phyloP scores from a whole-genome alignment of 2,113 vertebrate species.

The Sprattus sprattus region DNA sequence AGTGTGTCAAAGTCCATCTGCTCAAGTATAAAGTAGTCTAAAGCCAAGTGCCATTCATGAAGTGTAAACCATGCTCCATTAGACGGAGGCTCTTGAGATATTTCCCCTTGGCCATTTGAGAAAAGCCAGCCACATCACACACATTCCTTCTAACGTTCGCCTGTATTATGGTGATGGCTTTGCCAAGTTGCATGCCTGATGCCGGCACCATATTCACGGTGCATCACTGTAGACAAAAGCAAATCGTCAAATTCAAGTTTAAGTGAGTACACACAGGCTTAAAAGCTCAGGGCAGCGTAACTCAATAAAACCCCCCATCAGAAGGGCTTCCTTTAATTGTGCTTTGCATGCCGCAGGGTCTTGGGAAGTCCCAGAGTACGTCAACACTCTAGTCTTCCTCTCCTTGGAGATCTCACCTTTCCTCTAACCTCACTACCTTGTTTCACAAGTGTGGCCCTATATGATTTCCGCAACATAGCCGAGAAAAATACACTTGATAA shows the following conservation, averaged over 20 bases:
- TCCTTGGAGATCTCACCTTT: neutral
- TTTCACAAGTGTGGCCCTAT: neutral
- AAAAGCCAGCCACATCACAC: neutral
- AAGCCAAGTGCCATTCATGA: too few relatives aligned
- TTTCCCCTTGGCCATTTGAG: too few relatives aligned
- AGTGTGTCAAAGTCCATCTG: too few relatives aligned
- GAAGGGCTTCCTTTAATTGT: conserved; percentile 54
- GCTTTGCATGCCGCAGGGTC: conserved; percentile 31
- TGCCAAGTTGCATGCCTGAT: conserved; percentile 34
- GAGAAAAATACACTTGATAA: too few relatives aligned
- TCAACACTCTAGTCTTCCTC: conserved; percentile 30
- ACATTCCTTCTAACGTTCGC: neutral
- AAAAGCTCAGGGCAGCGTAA: conserved; percentile 30
- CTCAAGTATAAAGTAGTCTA: too few relatives aligned
- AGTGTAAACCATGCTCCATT: too few relatives aligned
- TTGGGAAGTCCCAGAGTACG: conserved; percentile 16
- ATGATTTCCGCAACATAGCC: too few relatives aligned
- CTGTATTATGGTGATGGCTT: conserved; percentile 27
- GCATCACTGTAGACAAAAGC: conserved; percentile 26
- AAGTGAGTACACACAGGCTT: conserved; percentile 35
- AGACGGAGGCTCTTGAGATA: too few relatives aligned
- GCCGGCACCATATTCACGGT: conserved; percentile 17
- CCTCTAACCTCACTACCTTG: neutral
- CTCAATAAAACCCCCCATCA: conserved; percentile 35
- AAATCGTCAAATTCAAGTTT: conserved; percentile 43